Percentiles rank a stretch among this genome's conserved stretches.
phyloP scores from a whole-genome alignment of 2,797 vertebrate species.

The Anolis apletophallus region DNA sequence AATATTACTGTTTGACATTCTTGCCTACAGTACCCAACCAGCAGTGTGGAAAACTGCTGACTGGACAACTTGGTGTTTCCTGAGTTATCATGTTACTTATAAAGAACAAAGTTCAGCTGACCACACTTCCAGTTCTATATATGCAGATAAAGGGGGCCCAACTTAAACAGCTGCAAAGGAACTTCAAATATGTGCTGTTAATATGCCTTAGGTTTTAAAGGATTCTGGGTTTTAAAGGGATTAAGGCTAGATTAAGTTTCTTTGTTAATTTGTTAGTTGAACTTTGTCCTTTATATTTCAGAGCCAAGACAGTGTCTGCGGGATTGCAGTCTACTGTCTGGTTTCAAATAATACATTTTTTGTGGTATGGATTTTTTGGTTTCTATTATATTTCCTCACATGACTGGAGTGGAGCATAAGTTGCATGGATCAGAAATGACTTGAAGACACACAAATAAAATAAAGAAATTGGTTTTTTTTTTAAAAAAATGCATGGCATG shows the following conservation, averaged over 20 bases:
- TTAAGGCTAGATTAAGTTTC: slow-evolving; percentile 27
- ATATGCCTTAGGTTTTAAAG: slow-evolving; percentile 38
- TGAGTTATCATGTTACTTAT: slow-evolving; percentile 7
- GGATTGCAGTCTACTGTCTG: neutral
- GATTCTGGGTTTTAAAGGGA: slow-evolving; percentile 23
- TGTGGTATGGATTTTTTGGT: slow-evolving; percentile 4
- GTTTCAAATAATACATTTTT: slow-evolving; percentile 24
- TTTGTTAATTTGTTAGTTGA: slow-evolving; percentile 37
- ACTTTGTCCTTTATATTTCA: slow-evolving; percentile 6
- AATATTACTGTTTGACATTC: neutral
- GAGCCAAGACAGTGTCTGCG: slow-evolving; percentile 18
- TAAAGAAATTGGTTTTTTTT: neutral
- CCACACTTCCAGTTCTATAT: slow-evolving; percentile 13
- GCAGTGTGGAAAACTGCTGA: neutral
- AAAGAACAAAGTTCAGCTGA: slow-evolving; percentile 26
- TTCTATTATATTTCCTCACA: neutral
- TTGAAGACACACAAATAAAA: too few relatives aligned
- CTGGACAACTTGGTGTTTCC: neutral
- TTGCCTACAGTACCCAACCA: neutral
- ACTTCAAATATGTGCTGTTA: slow-evolving; percentile 30
- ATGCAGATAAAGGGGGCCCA: neutral
- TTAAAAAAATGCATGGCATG: neutral
- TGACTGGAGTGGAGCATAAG: neutral
- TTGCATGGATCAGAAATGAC: too few relatives aligned
- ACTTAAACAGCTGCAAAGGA: slow-evolving; percentile 34